Conservation (phyloP, 2,797 vertebrate species). For the Oreochromis mossambicus region DNA sequence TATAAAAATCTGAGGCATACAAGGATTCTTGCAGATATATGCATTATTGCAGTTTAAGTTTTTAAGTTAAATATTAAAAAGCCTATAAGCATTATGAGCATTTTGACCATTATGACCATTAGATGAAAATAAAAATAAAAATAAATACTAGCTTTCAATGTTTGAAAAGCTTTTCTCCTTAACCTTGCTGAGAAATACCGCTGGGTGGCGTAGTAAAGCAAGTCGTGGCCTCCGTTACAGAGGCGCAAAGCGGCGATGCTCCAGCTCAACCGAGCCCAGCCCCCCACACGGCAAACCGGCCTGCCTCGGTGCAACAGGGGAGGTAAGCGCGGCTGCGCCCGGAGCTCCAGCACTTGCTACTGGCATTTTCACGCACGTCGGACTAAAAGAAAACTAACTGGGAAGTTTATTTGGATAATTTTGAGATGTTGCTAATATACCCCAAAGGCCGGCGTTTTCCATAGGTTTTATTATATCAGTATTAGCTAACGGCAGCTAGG, state of each 20-base stretch:
- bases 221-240: background rate
- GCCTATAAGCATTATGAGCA: background rate
- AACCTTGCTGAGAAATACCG: background rate
- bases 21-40: background rate
- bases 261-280: slow-evolving; percentile 57
- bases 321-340: slow-evolving; percentile 57
- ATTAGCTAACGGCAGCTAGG: slow-evolving; percentile 15
- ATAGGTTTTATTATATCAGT: background rate
- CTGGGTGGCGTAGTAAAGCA: slow-evolving; percentile 37
- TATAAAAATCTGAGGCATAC: background rate
- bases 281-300: slow-evolving; percentile 63
- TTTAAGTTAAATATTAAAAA: background rate
- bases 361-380: slow-evolving; percentile 17
- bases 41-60: background rate
- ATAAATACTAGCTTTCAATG: background rate
- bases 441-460: background rate
- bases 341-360: slow-evolving; percentile 5
- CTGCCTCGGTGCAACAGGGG: slow-evolving; percentile 54
- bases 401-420: background rate
- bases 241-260: slow-evolving; percentile 52
- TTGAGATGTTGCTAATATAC: background rate
- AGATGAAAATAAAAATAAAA: background rate
- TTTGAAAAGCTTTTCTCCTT: background rate
- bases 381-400: background rate
- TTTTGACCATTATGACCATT: background rate